Base-by-base conservation (phyloP, 1,140 invertebrate genomes). In the Varroa destructor region DNA sequence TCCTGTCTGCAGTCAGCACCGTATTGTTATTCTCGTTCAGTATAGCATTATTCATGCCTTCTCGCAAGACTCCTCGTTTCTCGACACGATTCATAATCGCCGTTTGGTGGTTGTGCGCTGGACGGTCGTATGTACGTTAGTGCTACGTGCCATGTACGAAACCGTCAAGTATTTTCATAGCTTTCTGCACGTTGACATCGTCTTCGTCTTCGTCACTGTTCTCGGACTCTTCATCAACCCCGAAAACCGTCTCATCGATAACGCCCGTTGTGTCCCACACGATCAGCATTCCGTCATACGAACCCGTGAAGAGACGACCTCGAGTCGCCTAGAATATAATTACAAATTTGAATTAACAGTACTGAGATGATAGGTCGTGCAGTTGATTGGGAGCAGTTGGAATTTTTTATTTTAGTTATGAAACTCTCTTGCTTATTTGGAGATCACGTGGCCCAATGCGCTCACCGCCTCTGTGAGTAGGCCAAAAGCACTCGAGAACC, bases 261-360 rank as follows among this genome's bases (percentile, higher is more conserved):
- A 77, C 72, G 0, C 74, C 75, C 2, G 70, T 58, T 55, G 74
- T 77, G 42, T 74, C 75, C 76, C 76, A 77, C n/a, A 77, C 76
- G 4, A 73, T 46, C 5, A 77, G 51, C 10, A 64, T 76, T 0
- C 76, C 76, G 36, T 75, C 74, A 43, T 74, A 75, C 25, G 74
- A 75, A 6, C 72, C 72, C 12, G 76, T 75, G 43, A 77, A 77
- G 8, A 77, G 36, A 61, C 74, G 74, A 0, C 73, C 73, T 0
- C 72, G 73, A 51, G 75, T 74, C 6, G 75, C 75, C 76, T 77
- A n/a, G 40, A 70, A 71, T 40, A 72, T 0, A 51, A 72, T 42
- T 25, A 5, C 56, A 56, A 56, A 72, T 25, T 61, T 40, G 6
- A 55, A 10, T 54, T 43, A 73, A 25, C 25, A 71, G 25, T 25